These are phyloP conservation scores for Montipora efflorescens DNA, from an alignment of 64 coral and sea anemone genomes.

Conservation along the genomic window DNA sequence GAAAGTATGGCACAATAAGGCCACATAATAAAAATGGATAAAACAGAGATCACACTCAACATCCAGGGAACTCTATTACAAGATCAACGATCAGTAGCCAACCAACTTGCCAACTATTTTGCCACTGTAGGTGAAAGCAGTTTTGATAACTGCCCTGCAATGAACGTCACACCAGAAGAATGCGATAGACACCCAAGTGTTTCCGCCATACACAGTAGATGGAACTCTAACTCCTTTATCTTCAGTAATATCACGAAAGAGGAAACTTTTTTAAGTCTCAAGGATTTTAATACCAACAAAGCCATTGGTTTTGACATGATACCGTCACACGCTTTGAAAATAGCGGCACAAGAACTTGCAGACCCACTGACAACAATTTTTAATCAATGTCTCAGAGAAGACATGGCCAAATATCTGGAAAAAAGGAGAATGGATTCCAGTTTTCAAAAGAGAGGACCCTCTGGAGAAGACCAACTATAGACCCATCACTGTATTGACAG, in stretches of 20 bases:
- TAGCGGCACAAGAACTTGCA: background rate
- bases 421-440: no score
- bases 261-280: background rate
- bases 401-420: no score
- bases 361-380: no score
- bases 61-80: background rate
- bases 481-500: no score
- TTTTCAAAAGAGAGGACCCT: no score
- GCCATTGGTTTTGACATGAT: constrained; percentile 17
- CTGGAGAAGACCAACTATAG: no score
- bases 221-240: background rate
- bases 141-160: background rate
- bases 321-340: background rate
- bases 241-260: background rate
- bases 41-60: constrained; percentile 6
- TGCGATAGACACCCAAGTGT: background rate
- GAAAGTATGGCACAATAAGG: constrained; percentile 45
- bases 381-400: no score
- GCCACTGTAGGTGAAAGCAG: constrained; percentile 2
- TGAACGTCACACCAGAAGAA: background rate
- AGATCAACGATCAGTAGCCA: background rate
- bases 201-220: background rate
- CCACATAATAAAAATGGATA: constrained; percentile 12
- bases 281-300: constrained; percentile 27
- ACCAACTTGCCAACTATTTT: constrained; percentile 33